Percentiles rank a stretch among this genome's conserved stretches.
Evolutionary conservation across 2,888 invertebrate species (phyloP).

Genomic region (Therioaphis trifolii): DNA sequence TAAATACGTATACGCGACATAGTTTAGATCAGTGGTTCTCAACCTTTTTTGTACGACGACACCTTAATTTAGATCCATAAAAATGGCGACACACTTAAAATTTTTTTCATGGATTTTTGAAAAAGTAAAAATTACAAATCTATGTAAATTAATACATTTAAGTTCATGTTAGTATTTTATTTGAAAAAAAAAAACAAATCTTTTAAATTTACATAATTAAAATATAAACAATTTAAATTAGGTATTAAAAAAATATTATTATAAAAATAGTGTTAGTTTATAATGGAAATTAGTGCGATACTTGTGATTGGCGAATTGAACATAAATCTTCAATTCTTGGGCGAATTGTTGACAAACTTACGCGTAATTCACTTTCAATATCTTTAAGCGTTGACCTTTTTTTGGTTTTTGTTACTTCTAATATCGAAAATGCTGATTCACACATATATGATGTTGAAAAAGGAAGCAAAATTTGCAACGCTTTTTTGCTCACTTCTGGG

Average conservation of each 20-base stretch:
- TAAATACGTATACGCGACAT: no score
- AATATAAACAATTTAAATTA: slow-evolving; percentile 3
- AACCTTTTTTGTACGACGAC: no score
- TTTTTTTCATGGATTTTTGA: background rate
- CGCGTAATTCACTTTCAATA: slow-evolving; percentile 6
- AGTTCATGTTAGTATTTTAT: slow-evolving; percentile 8
- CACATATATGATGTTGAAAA: slow-evolving; percentile 33
- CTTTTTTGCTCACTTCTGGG: background rate
- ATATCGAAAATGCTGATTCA: slow-evolving; percentile 11
- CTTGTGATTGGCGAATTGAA: slow-evolving; percentile 1
- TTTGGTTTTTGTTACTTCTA: slow-evolving; percentile 30
- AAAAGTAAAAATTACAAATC: slow-evolving; percentile 23
- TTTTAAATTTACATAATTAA: slow-evolving; percentile 9
- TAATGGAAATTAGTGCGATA: slow-evolving; percentile 18
- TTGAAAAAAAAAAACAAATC: slow-evolving; percentile 11
- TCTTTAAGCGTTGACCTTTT: slow-evolving; percentile 16
- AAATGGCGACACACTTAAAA: slow-evolving; percentile 2
- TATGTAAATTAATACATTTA: slow-evolving; percentile 27
- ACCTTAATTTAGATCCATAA: no score
- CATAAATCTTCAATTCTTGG: slow-evolving; percentile 18
- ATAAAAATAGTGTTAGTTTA: slow-evolving; percentile 16
- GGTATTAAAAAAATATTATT: background rate
- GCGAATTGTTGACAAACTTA: slow-evolving; percentile 24
- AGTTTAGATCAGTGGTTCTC: no score
- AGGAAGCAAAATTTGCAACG: slow-evolving; percentile 30